Percentiles rank a stretch among this genome's conserved stretches.
These are phyloP conservation scores for Potamilus streckersoni DNA, from an alignment of 1,140 invertebrate genomes.

Conservation along the genomic window DNA sequence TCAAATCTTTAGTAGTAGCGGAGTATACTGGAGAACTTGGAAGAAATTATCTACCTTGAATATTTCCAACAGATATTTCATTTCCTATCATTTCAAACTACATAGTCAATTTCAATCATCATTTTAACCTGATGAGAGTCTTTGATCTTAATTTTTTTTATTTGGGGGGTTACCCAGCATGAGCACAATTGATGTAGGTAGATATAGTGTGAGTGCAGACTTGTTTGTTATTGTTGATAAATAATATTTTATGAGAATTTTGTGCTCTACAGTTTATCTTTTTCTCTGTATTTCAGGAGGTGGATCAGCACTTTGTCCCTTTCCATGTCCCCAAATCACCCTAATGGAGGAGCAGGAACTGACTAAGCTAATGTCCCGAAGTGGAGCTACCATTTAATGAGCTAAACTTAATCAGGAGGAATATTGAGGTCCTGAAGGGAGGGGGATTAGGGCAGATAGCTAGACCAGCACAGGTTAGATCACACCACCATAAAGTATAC, in stretches of 20 bases:
- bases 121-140: too few relatives aligned
- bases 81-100: too few relatives aligned
- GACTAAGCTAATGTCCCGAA: slow-evolving; percentile 78
- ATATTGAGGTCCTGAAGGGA: slow-evolving; percentile 90
- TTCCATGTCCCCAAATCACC: slow-evolving; percentile 80
- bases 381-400: slow-evolving; percentile 90
- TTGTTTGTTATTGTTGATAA: neutral
- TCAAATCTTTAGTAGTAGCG: too few relatives aligned
- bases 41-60: too few relatives aligned
- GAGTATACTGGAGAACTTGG: too few relatives aligned
- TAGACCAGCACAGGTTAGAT: slow-evolving; percentile 72
- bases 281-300: slow-evolving; percentile 82
- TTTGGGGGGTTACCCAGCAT: too few relatives aligned
- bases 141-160: too few relatives aligned
- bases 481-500: neutral
- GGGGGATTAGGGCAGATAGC: slow-evolving; percentile 82
- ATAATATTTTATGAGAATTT: neutral
- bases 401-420: slow-evolving; percentile 88
- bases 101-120: too few relatives aligned
- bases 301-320: slow-evolving; percentile 89
- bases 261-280: neutral
- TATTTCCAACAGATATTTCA: too few relatives aligned
- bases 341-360: slow-evolving; percentile 81
- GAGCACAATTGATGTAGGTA: too few relatives aligned
- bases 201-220: too few relatives aligned